Conservation (phyloP, 2,888 invertebrate species). For the Minunthozetes semirufus region DNA sequence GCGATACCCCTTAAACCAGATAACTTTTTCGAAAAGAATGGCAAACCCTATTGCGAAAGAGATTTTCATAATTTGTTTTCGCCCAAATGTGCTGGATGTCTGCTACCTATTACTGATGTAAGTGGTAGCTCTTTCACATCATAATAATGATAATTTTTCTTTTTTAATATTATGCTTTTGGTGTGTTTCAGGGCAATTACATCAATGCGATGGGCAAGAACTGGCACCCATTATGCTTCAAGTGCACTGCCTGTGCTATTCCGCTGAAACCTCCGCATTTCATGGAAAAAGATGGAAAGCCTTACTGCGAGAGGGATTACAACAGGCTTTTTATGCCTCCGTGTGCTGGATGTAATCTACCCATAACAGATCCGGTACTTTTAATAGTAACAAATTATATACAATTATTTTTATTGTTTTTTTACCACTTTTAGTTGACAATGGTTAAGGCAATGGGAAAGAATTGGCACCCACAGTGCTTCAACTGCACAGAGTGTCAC, state of each 20-base stretch:
- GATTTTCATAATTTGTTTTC: conserved; percentile 97
- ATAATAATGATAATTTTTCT: too few relatives aligned
- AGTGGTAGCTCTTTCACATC: too few relatives aligned
- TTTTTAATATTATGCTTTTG: background rate
- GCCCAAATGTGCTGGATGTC: conserved; percentile 98
- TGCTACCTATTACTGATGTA: conserved; percentile 81
- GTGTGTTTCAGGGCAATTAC: conserved; percentile 1
- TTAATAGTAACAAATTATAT: too few relatives aligned
- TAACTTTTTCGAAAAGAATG: conserved; percentile 97
- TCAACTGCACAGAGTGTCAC: conserved; percentile 93
- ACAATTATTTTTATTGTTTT: background rate
- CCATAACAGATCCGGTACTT: conserved; percentile 27
- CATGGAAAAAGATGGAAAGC: conserved; percentile 32
- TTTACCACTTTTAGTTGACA: conserved; percentile 61
- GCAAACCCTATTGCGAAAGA: conserved; percentile 92
- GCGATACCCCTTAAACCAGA: conserved; percentile 91
- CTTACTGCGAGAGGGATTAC: conserved; percentile 32
- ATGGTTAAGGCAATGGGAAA: conserved; percentile 93
- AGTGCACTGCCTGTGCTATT: conserved; percentile 29
- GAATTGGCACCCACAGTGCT: conserved; percentile 99
- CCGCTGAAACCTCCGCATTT: conserved; percentile 22
- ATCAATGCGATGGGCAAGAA: conserved; percentile 31
- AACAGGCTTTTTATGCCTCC: conserved; percentile 19
- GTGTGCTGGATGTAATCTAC: conserved; percentile 31
- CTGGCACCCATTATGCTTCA: conserved; percentile 34